Percentiles rank a stretch among this genome's conserved stretches.
These are phyloP conservation scores for Scartelaos histophorus DNA, from an alignment of 2,113 vertebrate species.

Conservation along the genomic window DNA sequence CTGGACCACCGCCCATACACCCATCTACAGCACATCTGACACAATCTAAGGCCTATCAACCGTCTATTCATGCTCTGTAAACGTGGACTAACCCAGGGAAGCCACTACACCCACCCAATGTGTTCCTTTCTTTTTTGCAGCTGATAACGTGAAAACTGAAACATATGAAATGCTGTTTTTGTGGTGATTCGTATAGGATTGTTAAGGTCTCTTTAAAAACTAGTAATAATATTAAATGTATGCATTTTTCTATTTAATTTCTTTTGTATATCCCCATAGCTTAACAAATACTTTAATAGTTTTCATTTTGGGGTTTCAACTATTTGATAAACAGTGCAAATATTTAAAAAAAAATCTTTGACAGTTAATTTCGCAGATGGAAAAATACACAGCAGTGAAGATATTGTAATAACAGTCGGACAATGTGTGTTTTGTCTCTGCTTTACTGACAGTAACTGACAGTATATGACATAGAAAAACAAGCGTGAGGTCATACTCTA, in stretches of 20 bases:
- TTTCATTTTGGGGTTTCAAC: too few relatives aligned
- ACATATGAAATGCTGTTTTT: background rate
- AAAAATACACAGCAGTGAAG: too few relatives aligned
- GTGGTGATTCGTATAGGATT: background rate
- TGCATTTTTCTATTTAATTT: background rate
- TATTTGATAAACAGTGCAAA: too few relatives aligned
- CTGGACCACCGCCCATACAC: constrained; percentile 4
- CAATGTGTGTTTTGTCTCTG: too few relatives aligned
- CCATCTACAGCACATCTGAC: constrained; percentile 3
- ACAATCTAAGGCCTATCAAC: constrained; percentile 2
- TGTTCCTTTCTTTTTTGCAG: background rate
- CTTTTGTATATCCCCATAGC: background rate
- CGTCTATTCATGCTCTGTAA: background rate
- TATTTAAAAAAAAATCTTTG: too few relatives aligned
- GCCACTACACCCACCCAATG: background rate
- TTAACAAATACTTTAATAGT: too few relatives aligned
- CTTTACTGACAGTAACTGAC: too few relatives aligned
- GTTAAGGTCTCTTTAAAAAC: background rate
- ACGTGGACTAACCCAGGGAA: background rate
- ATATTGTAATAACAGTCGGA: too few relatives aligned
- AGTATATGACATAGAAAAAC: too few relatives aligned
- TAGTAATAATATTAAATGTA: background rate
- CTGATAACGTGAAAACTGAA: background rate
- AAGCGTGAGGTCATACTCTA: too few relatives aligned
- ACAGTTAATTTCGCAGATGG: too few relatives aligned